Conservation (phyloP, 1,140 invertebrate species). For the Delia radicum region DNA sequence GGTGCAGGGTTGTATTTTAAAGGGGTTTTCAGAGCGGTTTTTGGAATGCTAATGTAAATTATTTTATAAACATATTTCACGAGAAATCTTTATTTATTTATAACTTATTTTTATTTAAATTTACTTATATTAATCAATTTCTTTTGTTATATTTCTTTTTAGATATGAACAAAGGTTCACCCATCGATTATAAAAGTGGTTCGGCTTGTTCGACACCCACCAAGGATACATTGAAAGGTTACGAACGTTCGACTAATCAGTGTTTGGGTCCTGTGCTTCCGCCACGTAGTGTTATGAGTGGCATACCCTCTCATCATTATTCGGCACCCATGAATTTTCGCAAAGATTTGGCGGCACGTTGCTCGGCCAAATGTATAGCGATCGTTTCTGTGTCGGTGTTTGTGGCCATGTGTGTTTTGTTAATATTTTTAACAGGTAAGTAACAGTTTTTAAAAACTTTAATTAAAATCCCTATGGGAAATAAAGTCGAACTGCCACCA, state of each 20-base stretch:
- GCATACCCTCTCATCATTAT: constrained; percentile 52
- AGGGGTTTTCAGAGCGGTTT: too few species aligned
- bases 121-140: not conserved
- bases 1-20: too few species aligned
- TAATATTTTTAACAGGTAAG: constrained; percentile 87
- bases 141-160: constrained; percentile 50
- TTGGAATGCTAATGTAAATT: too few species aligned
- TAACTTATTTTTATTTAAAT: not conserved
- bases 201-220: constrained; percentile 56
- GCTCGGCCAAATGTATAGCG: constrained; percentile 88
- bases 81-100: too few species aligned
- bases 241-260: constrained; percentile 61
- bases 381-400: constrained; percentile 82
- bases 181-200: constrained; percentile 77
- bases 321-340: constrained; percentile 70
- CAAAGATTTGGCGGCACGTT: constrained; percentile 81
- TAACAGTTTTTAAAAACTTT: not conserved
- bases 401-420: constrained; percentile 74
- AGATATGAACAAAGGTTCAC: constrained; percentile 85
- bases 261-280: constrained; percentile 68
- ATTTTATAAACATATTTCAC: too few species aligned
- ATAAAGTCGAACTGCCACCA: too few species aligned
- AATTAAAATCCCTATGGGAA: not conserved
- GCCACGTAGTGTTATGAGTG: constrained; percentile 69
- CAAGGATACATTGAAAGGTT: constrained; percentile 63